Evolutionary conservation across 2,797 vertebrate genomes (phyloP).

Genomic region (Darevskia mixta): DNA sequence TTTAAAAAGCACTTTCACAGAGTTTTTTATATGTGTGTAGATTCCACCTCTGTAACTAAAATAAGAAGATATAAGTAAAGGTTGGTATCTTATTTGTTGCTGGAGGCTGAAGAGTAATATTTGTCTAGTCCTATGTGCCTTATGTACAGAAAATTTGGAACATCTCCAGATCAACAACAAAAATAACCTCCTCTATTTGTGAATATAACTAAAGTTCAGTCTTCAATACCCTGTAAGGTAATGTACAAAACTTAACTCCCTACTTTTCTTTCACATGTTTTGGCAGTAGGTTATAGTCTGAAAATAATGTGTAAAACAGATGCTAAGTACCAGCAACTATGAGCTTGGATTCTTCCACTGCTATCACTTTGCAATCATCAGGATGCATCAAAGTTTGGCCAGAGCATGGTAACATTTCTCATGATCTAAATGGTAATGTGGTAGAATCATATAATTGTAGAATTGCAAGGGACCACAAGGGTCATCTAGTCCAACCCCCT

Average conservation of each 20-base stretch:
- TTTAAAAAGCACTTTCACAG: too few relatives aligned
- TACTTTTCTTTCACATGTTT: neutral
- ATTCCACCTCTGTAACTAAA: neutral
- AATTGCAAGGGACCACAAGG: too few relatives aligned
- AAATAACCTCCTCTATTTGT: slow-evolving; percentile 45
- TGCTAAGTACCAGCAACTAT: neutral
- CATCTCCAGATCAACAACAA: slow-evolving; percentile 7
- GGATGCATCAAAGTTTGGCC: neutral
- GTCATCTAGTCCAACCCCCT: too few relatives aligned
- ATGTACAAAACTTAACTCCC: neutral
- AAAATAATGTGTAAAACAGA: slow-evolving; percentile 14
- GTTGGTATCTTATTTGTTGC: neutral
- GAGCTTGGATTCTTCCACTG: neutral
- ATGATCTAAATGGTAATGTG: neutral
- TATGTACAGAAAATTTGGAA: slow-evolving; percentile 25
- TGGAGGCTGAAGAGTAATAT: neutral
- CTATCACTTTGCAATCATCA: neutral
- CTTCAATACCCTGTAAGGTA: neutral
- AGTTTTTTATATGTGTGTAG: too few relatives aligned
- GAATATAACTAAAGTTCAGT: slow-evolving; percentile 26
- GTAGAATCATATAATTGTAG: too few relatives aligned
- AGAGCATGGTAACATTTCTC: neutral
- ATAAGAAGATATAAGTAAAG: neutral
- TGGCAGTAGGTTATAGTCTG: slow-evolving; percentile 27
- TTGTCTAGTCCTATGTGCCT: slow-evolving; percentile 9